A percentile compares a stretch with the other conserved stretches of the same genome.
phyloP scores from a whole-genome alignment of 2,888 invertebrate species.

The Pseudolycoriella hygida region DNA sequence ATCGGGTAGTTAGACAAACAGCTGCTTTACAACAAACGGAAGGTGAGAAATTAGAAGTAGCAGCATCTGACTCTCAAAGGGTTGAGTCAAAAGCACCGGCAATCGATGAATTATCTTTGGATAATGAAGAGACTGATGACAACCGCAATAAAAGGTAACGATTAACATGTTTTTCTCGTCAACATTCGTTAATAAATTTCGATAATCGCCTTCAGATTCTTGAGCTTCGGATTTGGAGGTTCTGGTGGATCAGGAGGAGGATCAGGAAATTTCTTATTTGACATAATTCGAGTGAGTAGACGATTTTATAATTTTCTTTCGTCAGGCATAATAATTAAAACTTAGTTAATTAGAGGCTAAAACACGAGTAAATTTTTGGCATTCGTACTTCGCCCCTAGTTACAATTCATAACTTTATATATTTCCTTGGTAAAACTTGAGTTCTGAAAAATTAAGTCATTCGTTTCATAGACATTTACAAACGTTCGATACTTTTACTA shows the following conservation, averaged over 20 bases:
- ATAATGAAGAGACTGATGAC: conserved; percentile 51
- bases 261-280: conserved; percentile 77
- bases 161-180: not conserved
- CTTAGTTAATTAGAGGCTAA: no score
- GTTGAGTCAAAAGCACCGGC: conserved; percentile 44
- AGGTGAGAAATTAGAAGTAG: conserved; percentile 13
- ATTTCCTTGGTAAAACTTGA: no score
- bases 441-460: no score
- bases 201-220: conserved; percentile 29
- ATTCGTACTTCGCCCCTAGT: no score
- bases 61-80: conserved; percentile 22
- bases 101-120: conserved; percentile 51
- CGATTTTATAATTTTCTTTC: no score
- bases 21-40: conserved; percentile 20
- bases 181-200: not conserved
- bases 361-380: no score
- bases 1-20: conserved; percentile 28
- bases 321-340: no score
- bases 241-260: conserved; percentile 34
- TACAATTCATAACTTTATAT: no score
- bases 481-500: no score
- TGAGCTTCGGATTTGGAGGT: conserved; percentile 41
- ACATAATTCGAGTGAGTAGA: conserved; percentile 67
- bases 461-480: no score
- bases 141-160: conserved; percentile 58